These are phyloP conservation scores for Meganola albula DNA, from an alignment of 2,888 invertebrate genomes.

Conservation along the genomic window DNA sequence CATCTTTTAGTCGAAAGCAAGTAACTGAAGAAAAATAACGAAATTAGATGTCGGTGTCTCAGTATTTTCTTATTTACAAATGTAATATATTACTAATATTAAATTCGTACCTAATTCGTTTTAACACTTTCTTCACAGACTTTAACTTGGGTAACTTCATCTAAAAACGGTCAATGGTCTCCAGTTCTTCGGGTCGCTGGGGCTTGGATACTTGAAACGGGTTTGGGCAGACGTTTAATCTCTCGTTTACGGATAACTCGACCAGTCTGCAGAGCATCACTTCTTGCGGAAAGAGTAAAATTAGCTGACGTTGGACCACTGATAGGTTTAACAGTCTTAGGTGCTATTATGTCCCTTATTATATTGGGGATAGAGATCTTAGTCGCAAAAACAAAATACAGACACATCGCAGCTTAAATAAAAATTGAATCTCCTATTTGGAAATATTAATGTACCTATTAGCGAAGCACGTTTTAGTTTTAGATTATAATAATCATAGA, in stretches of 20 bases:
- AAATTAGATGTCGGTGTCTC: too few species aligned
- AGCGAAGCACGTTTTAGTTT: too few species aligned
- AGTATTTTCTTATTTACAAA: too few species aligned
- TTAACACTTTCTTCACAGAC: constrained; percentile 34
- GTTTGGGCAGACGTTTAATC: constrained; percentile 42
- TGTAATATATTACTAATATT: too few species aligned
- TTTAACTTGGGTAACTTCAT: constrained; percentile 45
- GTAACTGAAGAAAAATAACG: too few species aligned
- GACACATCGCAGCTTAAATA: too few species aligned
- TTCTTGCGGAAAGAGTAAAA: constrained; percentile 59
- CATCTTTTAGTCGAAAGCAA: too few species aligned
- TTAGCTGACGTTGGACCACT: constrained; percentile 50
- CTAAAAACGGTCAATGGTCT: constrained; percentile 47
- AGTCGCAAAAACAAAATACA: constrained; percentile 30
- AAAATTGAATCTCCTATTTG: too few species aligned
- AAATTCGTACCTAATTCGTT: too few species aligned
- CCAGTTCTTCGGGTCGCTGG: constrained; percentile 40
- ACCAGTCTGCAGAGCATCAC: constrained; percentile 50
- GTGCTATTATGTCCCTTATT: constrained; percentile 38
- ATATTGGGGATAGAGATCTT: constrained; percentile 44
- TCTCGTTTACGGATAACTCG: constrained; percentile 34
- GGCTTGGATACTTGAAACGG: constrained; percentile 51
- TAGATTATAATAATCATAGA: too few species aligned
- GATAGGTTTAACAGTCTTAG: constrained; percentile 34
- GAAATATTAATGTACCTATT: too few species aligned